Base-by-base conservation (phyloP, 1,140 invertebrate species). In the Tigriopus japonicus region DNA sequence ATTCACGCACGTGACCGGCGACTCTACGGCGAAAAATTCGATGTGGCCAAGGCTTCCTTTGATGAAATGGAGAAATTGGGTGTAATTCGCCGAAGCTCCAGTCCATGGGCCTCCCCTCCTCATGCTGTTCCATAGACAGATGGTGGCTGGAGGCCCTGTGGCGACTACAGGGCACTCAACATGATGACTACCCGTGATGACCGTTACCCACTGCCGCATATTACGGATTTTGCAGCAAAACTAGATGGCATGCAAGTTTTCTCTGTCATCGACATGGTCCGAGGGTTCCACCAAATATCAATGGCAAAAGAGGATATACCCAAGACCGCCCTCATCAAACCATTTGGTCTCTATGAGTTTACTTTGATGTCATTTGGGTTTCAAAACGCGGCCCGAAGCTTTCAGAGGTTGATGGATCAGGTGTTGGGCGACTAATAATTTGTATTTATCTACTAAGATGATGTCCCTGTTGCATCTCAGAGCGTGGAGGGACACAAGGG, bases 371-470 rank as follows among this genome's bases (percentile, higher is more conserved):
- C 69, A 13, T 74, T 76, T 52, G 73, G 74, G n/a, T 63, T 77
- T 0, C 62, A 62, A 12, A 75, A 74, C 64, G 72, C 73, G 6
- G 67, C 69, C 0, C 70, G 73, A 41, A 70, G 70, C 0, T 79
- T 77, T 63, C 72, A 77, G 65, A 56, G 76, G n/a, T 69, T 73
- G 12, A 76, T 79, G 55, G 67, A 75, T 63, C 35, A 68, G 14
- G 67, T 75, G 1, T 64, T 75, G 1, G 5, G 64, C 45, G 71
- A 66, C 13, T 63, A 68, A 9, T 35, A 49, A 2, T 52, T 55
- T 17, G 61, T 45, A 9, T 63, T 56, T 49, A 41, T 69, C 0
- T 79, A 76, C 64, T 54, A 79, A 0, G 77, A 80, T 63, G 78
- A 80, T 64, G 71, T 81, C 35, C 66, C 78, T 1, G 65, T 79